Base-by-base conservation (phyloP, 2,113 vertebrate genomes). In the Isichthys henryi region DNA sequence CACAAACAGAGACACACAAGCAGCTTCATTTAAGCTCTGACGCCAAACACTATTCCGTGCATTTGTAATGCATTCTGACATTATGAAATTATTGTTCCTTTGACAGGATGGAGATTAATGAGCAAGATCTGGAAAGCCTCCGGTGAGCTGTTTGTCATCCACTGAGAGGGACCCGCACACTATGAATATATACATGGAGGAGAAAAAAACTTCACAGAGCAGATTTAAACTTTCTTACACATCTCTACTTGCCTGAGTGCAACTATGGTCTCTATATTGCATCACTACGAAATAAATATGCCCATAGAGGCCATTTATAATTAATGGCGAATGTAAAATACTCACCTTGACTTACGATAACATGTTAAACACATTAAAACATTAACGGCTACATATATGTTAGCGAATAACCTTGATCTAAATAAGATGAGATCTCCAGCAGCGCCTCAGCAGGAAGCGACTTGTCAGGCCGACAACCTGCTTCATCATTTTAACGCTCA, bases 61-160 rank as follows among this genome's bases (percentile, higher is more conserved):
- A 90, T 91, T 90, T 66, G 84, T 90, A 77, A 89, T 87, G 83
- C 88, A 89, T 88, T 85, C 66, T 89, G 90, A 90, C 23, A 82
- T 90, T 87, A 92, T 92, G 70, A 48, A 87, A 87, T 89, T 90
- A 90, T 80, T 90, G 89, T 83, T 82, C 43, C 88, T 88, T 74
- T 90, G 90, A 92, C 89, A 87, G 82, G 86, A 62, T 77, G 87
- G 82, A 90, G 90, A 91, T 91, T 80, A 91, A 91, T 89, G 53
- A 45, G 48, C 19, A 77, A 53, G 89, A 88, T 88, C 46, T 58
- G 86, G 90, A 90, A 39, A 80, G 86, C 89, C 86, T 90, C 49
- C 87, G 89, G 90, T 86, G 85, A 74, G 86, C 88, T 58, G 89
- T 93, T 90, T 88, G 90, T 92, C 92, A 92, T 90, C 89, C 86